These are phyloP conservation scores for Arion vulgaris DNA, from an alignment of 1,140 invertebrate genomes.

Conservation along the genomic window DNA sequence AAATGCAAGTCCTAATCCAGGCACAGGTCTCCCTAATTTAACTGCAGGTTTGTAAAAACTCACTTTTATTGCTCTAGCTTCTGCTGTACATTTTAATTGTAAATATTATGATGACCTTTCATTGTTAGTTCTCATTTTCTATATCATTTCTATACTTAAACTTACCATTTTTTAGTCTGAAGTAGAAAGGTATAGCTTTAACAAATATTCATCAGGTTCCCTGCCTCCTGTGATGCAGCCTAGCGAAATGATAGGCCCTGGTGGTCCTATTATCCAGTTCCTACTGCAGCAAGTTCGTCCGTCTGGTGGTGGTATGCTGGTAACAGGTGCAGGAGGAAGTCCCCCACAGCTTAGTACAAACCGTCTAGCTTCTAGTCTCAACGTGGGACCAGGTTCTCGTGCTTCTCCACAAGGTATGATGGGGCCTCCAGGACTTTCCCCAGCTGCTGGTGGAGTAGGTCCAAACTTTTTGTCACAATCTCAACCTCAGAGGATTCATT, in stretches of 20 bases:
- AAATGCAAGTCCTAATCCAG: slow-evolving; percentile 32
- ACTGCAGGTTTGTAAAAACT: slow-evolving; percentile 6
- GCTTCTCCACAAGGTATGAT: slow-evolving; percentile 30
- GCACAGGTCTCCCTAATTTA: background rate
- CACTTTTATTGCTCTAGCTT: background rate
- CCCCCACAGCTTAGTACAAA: slow-evolving; percentile 14
- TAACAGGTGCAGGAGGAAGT: slow-evolving; percentile 10
- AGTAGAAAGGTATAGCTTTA: background rate
- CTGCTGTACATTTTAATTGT: no score
- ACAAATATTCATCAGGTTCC: slow-evolving; percentile 1
- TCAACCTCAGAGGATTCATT: slow-evolving; percentile 35
- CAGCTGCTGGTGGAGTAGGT: background rate
- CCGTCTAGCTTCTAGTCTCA: slow-evolving; percentile 6
- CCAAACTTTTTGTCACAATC: slow-evolving; percentile 19
- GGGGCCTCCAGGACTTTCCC: slow-evolving; percentile 3
- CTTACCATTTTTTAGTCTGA: no score
- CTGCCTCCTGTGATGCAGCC: slow-evolving; percentile 16
- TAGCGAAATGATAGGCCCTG: slow-evolving; percentile 3
- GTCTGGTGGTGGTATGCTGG: background rate
- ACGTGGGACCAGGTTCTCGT: background rate
- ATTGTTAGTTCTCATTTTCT: no score
- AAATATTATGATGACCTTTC: no score
- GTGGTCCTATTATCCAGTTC: slow-evolving; percentile 9
- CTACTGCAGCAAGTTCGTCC: slow-evolving; percentile 7
- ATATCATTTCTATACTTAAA: no score